Evolutionary conservation across 2,888 invertebrate species (phyloP).

Genomic region (Beris chalybata): DNA sequence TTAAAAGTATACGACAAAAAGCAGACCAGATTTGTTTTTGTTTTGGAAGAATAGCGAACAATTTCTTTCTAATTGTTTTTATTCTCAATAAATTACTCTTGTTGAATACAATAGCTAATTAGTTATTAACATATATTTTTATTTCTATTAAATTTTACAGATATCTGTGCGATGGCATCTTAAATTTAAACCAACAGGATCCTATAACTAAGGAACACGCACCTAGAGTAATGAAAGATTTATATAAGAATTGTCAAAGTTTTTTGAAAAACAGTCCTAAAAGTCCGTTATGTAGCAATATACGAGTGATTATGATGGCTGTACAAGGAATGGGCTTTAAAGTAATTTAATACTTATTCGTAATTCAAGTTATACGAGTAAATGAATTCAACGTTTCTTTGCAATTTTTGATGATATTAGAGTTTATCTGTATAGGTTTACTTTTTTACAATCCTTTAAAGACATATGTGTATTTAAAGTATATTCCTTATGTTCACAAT

Average conservation of each 20-base stretch:
- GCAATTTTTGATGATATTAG: no score
- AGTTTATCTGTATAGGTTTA: no score
- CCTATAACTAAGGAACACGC: slow-evolving; percentile 82
- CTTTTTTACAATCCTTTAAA: no score
- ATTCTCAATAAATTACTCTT: no score
- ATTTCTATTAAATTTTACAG: slow-evolving; percentile 57
- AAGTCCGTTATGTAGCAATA: slow-evolving; percentile 61
- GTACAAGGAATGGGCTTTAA: slow-evolving; percentile 54
- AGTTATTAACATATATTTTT: no score
- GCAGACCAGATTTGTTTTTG: no score
- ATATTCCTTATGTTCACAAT: no score
- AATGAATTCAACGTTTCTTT: neutral
- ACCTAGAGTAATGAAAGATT: slow-evolving; percentile 73
- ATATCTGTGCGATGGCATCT: slow-evolving; percentile 83
- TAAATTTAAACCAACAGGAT: slow-evolving; percentile 76
- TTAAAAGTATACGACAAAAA: no score
- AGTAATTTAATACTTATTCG: slow-evolving; percentile 25
- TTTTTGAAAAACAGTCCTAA: slow-evolving; percentile 70
- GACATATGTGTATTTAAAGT: no score
- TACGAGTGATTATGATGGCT: slow-evolving; percentile 54
- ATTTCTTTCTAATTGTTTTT: no score
- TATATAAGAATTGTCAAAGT: slow-evolving; percentile 72
- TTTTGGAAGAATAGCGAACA: no score
- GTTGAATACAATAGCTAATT: no score
- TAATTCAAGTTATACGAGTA: neutral